Conservation (phyloP, 1,140 invertebrate species). For the Trissolcus basalis region DNA sequence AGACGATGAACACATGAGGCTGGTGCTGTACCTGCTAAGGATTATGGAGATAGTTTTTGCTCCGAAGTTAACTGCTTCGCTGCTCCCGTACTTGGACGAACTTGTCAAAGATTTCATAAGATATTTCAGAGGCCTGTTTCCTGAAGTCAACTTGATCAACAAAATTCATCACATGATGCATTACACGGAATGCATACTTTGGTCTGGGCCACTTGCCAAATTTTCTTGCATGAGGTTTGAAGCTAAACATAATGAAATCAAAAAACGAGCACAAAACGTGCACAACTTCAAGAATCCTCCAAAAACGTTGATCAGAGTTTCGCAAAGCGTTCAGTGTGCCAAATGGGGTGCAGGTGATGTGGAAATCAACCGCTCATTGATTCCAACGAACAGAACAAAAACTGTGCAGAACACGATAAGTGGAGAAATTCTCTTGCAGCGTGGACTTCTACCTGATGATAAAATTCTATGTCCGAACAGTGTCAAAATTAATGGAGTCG, state of each 20-base stretch:
- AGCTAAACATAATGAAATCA: conserved; percentile 30
- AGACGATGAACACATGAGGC: conserved; percentile 22
- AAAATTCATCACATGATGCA: conserved; percentile 42
- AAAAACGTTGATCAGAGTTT: conserved; percentile 37
- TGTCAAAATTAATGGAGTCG: too few species aligned
- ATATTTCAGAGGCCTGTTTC: conserved; percentile 24
- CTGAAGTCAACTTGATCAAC: conserved; percentile 25
- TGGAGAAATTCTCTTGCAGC: too few species aligned
- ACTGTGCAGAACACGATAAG: too few species aligned
- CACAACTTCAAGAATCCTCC: conserved; percentile 40
- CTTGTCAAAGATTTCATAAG: conserved; percentile 1
- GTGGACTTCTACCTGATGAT: too few species aligned
- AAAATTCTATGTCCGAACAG: too few species aligned
- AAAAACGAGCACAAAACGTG: conserved; percentile 33
- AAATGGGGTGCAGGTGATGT: conserved; percentile 12
- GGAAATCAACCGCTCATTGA: too few species aligned
- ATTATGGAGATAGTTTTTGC: conserved; percentile 61
- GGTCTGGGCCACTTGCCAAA: conserved; percentile 25
- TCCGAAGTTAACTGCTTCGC: conserved; percentile 22
- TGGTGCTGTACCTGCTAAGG: conserved; percentile 25
- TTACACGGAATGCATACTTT: conserved; percentile 31
- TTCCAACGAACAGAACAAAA: too few species aligned
- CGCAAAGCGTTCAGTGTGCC: conserved; percentile 20
- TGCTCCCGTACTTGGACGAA: conserved; percentile 9
- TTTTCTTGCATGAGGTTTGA: conserved; percentile 36